phyloP scores from a whole-genome alignment of 2,888 invertebrate species.

The Xylota segnis region DNA sequence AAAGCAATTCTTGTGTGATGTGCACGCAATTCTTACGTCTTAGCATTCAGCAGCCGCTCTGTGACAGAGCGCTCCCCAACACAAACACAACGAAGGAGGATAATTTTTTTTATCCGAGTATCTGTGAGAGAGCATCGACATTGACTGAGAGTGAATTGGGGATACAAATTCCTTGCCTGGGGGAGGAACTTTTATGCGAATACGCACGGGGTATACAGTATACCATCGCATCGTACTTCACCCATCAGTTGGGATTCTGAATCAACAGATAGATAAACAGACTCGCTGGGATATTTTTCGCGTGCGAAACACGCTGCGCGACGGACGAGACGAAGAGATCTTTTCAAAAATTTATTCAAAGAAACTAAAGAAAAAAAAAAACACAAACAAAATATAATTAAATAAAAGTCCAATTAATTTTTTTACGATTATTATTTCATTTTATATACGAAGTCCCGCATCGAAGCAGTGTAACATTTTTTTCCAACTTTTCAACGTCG shows the following conservation, averaged over 20 bases:
- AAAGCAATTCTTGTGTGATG: slow-evolving; percentile 5
- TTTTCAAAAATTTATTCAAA: slow-evolving; percentile 16
- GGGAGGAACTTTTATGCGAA: slow-evolving; percentile 61
- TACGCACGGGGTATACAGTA: slow-evolving; percentile 55
- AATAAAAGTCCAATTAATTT: slow-evolving; percentile 59
- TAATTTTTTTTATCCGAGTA: slow-evolving; percentile 17
- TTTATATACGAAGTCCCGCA: slow-evolving; percentile 30
- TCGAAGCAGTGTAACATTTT: slow-evolving; percentile 40
- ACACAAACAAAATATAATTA: slow-evolving; percentile 36
- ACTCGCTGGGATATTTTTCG: slow-evolving; percentile 59
- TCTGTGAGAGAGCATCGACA: slow-evolving; percentile 61
- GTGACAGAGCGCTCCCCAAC: slow-evolving; percentile 3
- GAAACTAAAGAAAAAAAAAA: slow-evolving; percentile 20
- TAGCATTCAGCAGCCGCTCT: slow-evolving; percentile 54
- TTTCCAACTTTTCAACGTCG: slow-evolving; percentile 41
- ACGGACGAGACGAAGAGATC: neutral
- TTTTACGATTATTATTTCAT: slow-evolving; percentile 33
- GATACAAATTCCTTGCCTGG: slow-evolving; percentile 62
- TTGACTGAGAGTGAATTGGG: slow-evolving; percentile 52
- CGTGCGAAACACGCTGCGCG: slow-evolving; percentile 40
- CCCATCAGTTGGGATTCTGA: slow-evolving; percentile 75
- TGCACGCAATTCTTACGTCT: slow-evolving; percentile 41
- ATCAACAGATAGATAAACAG: slow-evolving; percentile 77
- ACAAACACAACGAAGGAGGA: slow-evolving; percentile 39
- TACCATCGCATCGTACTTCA: slow-evolving; percentile 65